phyloP scores from a whole-genome alignment of 2,113 vertebrate species.

The Sisor rabdophorus region DNA sequence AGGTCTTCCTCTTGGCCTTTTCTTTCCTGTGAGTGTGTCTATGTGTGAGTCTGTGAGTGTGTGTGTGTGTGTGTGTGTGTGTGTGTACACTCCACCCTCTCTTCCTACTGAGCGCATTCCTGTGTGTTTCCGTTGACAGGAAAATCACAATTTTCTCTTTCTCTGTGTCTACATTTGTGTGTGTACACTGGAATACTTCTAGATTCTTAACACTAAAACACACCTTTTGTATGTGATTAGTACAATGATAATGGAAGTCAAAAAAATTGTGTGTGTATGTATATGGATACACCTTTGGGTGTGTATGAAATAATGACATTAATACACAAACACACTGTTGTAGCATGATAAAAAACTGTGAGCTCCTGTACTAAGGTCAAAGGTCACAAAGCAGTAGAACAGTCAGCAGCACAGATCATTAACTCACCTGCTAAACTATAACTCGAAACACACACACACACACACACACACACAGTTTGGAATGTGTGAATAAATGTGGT shows the following conservation, averaged over 20 bases:
- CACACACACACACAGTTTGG: not conserved
- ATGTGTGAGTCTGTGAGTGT: too few species aligned
- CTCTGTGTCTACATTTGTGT: not conserved
- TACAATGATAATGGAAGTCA: too few species aligned
- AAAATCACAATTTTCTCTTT: not conserved
- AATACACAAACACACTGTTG: not conserved
- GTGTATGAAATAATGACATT: not conserved
- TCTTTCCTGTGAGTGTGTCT: constrained; percentile 3
- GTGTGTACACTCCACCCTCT: not conserved
- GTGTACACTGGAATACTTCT: too few species aligned
- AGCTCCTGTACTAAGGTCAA: not conserved
- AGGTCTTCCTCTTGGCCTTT: not conserved
- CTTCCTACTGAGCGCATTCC: not conserved
- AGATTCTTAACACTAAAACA: too few species aligned
- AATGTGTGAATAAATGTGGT: not conserved
- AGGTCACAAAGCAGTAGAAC: not conserved
- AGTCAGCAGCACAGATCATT: constrained; percentile 7
- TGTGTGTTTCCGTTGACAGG: constrained; percentile 10
- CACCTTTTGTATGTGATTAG: not conserved
- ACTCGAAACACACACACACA: not conserved
- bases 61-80: constrained; percentile 7
- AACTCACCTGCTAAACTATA: constrained; percentile 9
- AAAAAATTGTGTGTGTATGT: constrained; percentile 2
- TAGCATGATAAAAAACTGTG: constrained; percentile 12
- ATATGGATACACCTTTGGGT: not conserved